Evolutionary conservation across 2,888 invertebrate species (phyloP), one percentile per base, ranked within the genome.

Genomic region (Pristionchus entomophagus): DNA sequence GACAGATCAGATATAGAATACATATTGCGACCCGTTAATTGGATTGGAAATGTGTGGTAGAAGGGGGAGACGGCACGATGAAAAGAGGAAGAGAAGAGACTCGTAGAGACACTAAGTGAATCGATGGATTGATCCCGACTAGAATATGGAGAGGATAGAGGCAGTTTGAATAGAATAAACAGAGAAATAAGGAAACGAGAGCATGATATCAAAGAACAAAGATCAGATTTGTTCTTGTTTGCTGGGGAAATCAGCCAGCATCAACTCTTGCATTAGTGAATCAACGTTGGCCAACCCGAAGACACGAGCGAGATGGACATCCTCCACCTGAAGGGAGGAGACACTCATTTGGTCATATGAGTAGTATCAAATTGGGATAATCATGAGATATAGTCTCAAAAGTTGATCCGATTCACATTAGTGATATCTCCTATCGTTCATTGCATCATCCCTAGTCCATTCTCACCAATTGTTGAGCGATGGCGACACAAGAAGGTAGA

Each of bases 281-380:
- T 92, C 92, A n/a, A 92, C 89, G 86, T 91, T 90, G 29, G 91
- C 91, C 12, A 92, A 86, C 49, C 91, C 91, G 87, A 92, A 92
- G 29, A 92, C 87, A 6, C 90, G 87, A 35, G 91, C 91, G n/a
- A 92, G 87, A 87, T 92, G 91, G 6, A 92, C 91, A 86, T 92
- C 92, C 86, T 92, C 91, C 26, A 90, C 89, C 89, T 90, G 83
- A 17, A 88, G 77, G n/a, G 4, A 17, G 26, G 29, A 22, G 19
- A 14, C 56, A 22, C n/a, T n/a, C n/a, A n/a, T n/a, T n/a, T n/a
- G n/a, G n/a, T n/a, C n/a, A n/a, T n/a, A n/a, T n/a, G n/a, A n/a
- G n/a, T n/a, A n/a, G n/a, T n/a, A n/a, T n/a, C n/a, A n/a, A n/a
- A n/a, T 35, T 69, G 32, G 59, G 26, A 12, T 19, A 10, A n/a